Evolutionary conservation across 2,888 invertebrate genomes (phyloP), one percentile per base, ranked within the genome.

Genomic region (Gnatocerus cornutus): DNA sequence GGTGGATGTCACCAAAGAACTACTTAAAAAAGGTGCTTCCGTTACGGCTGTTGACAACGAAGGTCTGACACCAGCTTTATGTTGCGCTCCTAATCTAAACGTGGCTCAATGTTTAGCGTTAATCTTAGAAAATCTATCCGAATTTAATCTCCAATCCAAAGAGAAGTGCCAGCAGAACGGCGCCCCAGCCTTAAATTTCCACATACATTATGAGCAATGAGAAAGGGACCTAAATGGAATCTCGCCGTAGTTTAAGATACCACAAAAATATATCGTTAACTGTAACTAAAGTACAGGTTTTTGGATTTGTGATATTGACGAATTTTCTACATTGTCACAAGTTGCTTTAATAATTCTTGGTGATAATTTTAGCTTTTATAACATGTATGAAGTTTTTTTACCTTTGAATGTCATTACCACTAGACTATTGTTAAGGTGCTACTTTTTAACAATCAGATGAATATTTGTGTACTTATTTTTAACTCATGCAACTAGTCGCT

Each of bases 71-170:
- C 90, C 91, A n/a, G 89, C 89, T 1, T 80, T 91, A 69, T 87
- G 88, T 41, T 90, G 90, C 81, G 90, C 90, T 9, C 89, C 89
- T 0, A 89, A 87, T 80, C 84, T 84, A 50, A 86, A 86, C 53
- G 89, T 90, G 5, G 90, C 90, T 10, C 88, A 89, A 74, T 90
- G 90, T 79, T 84, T 91, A 53, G 86, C 88, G 27, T 87, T 90
- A 29, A 89, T 90, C 74, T 74, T 84, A 46, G 79, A 81, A 50
- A 78, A 79, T 68, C 65, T 79, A 21, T 21, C 21, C 21, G 21
- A 21, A 21, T 21, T 21, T 21, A 33, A 33, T 7, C 33, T n/a
- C 1, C 33, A 33, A n/a, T n/a, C 41, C 41, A n/a, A 41, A 41
- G 12, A 41, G n/a, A 41, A 12, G 41, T 41, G 2, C 33, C 33